Base-by-base conservation (phyloP, 2,113 vertebrate genomes). In the Sporophila hypoxantha region DNA sequence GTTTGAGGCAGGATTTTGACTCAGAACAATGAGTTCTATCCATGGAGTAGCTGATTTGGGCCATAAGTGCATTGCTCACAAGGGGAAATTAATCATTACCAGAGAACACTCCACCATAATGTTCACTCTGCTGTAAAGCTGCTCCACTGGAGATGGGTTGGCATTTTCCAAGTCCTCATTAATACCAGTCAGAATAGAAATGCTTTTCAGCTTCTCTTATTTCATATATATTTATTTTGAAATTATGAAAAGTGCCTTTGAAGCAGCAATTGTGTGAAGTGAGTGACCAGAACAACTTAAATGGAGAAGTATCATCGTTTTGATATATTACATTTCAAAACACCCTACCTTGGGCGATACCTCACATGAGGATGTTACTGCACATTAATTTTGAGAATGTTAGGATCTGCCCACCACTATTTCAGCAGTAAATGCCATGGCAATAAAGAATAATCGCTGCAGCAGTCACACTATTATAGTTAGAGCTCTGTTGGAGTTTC, bases 381-480 rank as follows among this genome's bases (percentile, higher is more conserved):
- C 85, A 94, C 87, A 94, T 96, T 95, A 96, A 95, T 93, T 97
- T 91, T 93, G 44, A 92, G 75, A 90, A 81, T 68, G 47, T 94
- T 96, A 91, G 84, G 76, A 93, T 95, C 59, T 82, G 83, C 82
- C 83, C 94, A 90, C 82, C 56, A 82, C 79, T 88, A 93, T 93
- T 96, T 95, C 94, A 89, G 89, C 94, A 91, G 87, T 94, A 96
- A 92, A 95, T 92, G 80, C 82, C 89, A 94, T 44, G 93, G 95
- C 70, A 94, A 93, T 95, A 94, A 96, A 96, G 92, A 95, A 92
- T 85, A 94, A 94, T 79, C 84, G 29, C 92, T 87, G 71, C 89
- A 80, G 78, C 37, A 88, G 90, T 93, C 85, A 93, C 59, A 89
- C 81, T 93, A 85, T 88, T 93, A 93, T 55, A 84, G 73, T 93